Evolutionary conservation across 2,113 vertebrate species (phyloP), one percentile per base, ranked within the genome.

Genomic region (Engystomops pustulosus): DNA sequence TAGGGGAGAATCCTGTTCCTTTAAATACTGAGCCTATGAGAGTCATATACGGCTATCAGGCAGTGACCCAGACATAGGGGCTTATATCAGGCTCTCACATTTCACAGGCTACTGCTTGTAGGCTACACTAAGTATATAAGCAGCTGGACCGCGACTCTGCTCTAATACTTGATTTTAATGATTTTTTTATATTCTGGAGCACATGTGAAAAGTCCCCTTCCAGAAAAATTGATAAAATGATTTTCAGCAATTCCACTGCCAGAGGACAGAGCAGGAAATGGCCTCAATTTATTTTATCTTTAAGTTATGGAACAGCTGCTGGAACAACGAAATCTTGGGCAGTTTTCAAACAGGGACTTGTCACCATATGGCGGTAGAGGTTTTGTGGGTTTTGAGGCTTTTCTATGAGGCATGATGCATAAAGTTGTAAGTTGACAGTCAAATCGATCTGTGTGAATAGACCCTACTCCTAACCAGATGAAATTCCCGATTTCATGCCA

Each of bases 41-140:
- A 55, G 32, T 34, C 9, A 76, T 76, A 34, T 51, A 32, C 74
- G 4, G 15, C 27, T 11, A 55, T 53, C 17, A n/a, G 49, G 49
- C 34, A 79, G 17, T 78, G 51, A 60, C 76, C 53, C 53, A 38
- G 53, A 41, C 53, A 38, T n/a, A 11, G 30, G 20, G 53, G 34
- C 34, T 62, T 41, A 34, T 23, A 60, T 62, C 11, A 18, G 2
- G 36, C 8, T 62, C 53, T 60, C 76, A 44, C 76, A 62, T 79
- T 79, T 62, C 76, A 62, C 76, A 79, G 85, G 83, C 80, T 84
- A 81, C 81, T 86, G 80, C 79, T 80, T 83, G 87, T 45, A 49
- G 53, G 36, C 53, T 23, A 15, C 83, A 86, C 86, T 89, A 76
- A 89, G 72, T 88, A 88, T 86, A 87, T 90, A 91, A 89, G 85